Percentiles rank a stretch among this genome's conserved stretches.
Conservation (phyloP, 2,888 invertebrate genomes). For the Diploptera punctata region DNA sequence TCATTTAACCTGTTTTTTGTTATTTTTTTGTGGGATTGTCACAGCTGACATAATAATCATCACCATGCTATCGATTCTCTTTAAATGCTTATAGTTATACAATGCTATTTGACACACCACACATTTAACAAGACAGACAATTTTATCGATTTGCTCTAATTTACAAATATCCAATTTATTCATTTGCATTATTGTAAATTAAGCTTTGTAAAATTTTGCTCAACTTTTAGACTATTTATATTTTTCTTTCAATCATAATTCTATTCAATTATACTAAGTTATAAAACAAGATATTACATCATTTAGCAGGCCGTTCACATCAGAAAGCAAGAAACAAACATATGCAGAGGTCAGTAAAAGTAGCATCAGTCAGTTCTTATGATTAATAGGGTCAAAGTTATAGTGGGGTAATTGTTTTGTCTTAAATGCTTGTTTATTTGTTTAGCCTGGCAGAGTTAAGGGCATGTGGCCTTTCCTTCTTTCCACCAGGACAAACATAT, state of each 20-base stretch:
- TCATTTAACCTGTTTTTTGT: constrained; percentile 22
- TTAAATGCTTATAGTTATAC: constrained; percentile 35
- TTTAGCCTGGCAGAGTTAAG: too few relatives aligned
- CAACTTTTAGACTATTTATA: background rate
- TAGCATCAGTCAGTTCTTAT: too few relatives aligned
- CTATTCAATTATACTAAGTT: background rate
- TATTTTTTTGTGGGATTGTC: constrained; percentile 40
- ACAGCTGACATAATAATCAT: constrained; percentile 42
- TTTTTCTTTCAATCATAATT: background rate
- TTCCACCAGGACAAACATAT: too few relatives aligned
- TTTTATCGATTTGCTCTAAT: constrained; percentile 43
- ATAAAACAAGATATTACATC: too few relatives aligned
- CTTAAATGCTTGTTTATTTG: too few relatives aligned
- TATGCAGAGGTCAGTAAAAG: too few relatives aligned
- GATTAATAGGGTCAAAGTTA: too few relatives aligned
- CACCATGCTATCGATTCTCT: constrained; percentile 37
- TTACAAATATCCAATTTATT: constrained; percentile 27
- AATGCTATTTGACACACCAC: constrained; percentile 38
- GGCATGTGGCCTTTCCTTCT: too few relatives aligned
- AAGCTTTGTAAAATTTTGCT: constrained; percentile 2
- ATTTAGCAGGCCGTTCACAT: too few relatives aligned
- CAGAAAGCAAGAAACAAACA: too few relatives aligned
- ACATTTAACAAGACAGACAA: constrained; percentile 37
- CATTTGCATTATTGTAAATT: background rate
- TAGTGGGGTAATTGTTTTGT: too few relatives aligned